phyloP scores from a whole-genome alignment of 2,797 vertebrate genomes.

The Parauchenoglanis ngamensis region DNA sequence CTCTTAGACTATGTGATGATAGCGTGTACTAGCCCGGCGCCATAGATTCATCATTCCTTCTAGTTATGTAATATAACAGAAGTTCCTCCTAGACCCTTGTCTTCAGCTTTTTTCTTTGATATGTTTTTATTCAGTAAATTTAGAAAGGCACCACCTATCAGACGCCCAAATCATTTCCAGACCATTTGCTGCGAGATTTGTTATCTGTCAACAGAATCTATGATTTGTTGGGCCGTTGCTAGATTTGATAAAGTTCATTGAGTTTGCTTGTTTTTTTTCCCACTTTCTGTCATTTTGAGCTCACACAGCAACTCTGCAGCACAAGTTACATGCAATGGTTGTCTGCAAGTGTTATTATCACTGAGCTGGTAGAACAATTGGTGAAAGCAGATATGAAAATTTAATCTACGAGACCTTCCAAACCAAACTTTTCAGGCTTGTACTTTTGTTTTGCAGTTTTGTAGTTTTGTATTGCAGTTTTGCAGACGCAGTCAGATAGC shows the following conservation, averaged over 20 bases:
- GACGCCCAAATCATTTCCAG: conserved; percentile 27
- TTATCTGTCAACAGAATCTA: background rate
- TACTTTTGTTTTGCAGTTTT: background rate
- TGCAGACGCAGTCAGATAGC: background rate
- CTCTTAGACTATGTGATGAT: conserved; percentile 2
- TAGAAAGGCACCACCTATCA: conserved; percentile 13
- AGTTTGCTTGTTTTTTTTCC: background rate
- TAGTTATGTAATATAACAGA: background rate
- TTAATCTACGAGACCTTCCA: background rate
- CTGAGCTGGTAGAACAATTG: background rate
- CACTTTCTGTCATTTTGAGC: background rate
- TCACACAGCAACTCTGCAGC: background rate
- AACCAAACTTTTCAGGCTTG: background rate
- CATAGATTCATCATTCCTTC: background rate
- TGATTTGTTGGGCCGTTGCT: background rate
- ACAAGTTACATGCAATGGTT: background rate
- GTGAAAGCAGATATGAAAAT: conserved; percentile 7
- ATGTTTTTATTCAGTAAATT: conserved; percentile 14
- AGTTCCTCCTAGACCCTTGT: background rate
- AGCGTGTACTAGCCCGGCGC: background rate
- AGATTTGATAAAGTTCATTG: background rate
- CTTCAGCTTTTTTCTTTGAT: background rate
- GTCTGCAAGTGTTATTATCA: background rate
- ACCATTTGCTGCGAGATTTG: background rate
- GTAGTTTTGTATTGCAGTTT: background rate